Percentiles rank a stretch among this genome's conserved stretches.
These are phyloP conservation scores for Drosophila micromelanica DNA, from an alignment of 1,140 invertebrate species.

Conservation along the genomic window DNA sequence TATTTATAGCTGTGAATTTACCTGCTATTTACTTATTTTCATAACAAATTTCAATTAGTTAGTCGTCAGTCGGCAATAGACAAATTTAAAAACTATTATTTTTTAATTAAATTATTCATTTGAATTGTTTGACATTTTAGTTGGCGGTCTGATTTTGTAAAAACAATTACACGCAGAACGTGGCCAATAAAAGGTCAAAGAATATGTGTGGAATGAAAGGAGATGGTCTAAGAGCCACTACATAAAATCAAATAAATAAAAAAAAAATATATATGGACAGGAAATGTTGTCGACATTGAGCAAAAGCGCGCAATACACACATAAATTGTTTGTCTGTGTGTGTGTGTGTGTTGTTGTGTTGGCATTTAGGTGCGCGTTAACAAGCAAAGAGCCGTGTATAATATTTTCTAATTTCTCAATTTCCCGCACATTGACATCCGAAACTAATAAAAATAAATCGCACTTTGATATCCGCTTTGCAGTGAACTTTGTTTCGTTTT, in stretches of 20 bases:
- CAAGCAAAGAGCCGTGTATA: constrained; percentile 76
- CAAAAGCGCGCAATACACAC: constrained; percentile 35
- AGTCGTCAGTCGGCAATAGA: background rate
- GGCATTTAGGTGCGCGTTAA: constrained; percentile 67
- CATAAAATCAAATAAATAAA: constrained; percentile 56
- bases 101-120: constrained; percentile 25
- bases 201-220: constrained; percentile 3
- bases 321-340: constrained; percentile 49
- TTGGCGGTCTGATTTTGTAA: background rate
- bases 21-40: constrained; percentile 26
- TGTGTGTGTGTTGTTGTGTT: constrained; percentile 16
- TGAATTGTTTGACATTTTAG: background rate
- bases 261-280: constrained; percentile 46
- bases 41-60: constrained; percentile 21
- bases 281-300: constrained; percentile 33
- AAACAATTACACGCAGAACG: constrained; percentile 6
- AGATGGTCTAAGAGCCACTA: constrained; percentile 33
- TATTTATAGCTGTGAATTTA: constrained; percentile 10
- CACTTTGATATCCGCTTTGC: constrained; percentile 78
- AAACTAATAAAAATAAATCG: constrained; percentile 83
- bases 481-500: constrained; percentile 44
- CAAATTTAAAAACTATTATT: constrained; percentile 5
- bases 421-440: constrained; percentile 82
- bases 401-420: constrained; percentile 83
- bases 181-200: constrained; percentile 5